These are phyloP conservation scores for Leptarthrus brevirostris DNA, from an alignment of 2,888 invertebrate species.

Conservation along the genomic window DNA sequence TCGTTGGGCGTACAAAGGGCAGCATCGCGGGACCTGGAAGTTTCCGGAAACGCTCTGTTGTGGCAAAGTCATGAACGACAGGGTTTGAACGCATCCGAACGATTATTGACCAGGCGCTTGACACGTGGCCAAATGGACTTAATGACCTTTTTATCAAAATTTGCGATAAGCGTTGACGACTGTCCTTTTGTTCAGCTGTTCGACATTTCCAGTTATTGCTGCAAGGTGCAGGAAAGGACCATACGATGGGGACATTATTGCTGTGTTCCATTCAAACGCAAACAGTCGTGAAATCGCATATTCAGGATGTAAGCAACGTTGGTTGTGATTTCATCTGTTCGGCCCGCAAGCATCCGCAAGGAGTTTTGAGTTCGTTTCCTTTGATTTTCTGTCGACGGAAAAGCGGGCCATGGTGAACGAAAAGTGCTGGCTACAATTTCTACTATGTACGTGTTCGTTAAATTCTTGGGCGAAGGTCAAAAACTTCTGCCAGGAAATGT, in stretches of 20 bases:
- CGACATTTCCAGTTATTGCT: background rate
- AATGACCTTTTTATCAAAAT: conserved; percentile 52
- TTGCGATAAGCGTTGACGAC: conserved; percentile 45
- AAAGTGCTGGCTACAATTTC: conserved; percentile 16
- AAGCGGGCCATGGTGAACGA: background rate
- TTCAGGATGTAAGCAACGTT: background rate
- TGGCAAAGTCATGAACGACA: background rate
- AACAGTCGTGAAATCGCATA: conserved; percentile 38
- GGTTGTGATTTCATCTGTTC: conserved; percentile 26
- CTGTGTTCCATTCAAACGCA: conserved; percentile 27
- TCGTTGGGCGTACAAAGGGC: conserved; percentile 5
- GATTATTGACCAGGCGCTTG: conserved; percentile 52
- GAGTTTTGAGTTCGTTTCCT: conserved; percentile 6
- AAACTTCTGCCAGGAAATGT: conserved; percentile 16
- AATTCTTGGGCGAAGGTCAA: background rate
- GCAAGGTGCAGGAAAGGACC: background rate
- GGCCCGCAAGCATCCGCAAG: background rate
- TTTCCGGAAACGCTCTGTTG: no score
- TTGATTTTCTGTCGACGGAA: conserved; percentile 17
- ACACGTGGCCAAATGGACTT: conserved; percentile 53
- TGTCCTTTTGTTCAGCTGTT: conserved; percentile 37
- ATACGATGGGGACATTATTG: background rate
- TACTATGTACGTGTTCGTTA: conserved; percentile 23
- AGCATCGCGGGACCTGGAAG: background rate
- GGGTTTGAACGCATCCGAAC: background rate